Evolutionary conservation across 2,888 invertebrate genomes (phyloP).

Genomic region (Dolichopus griseipennis): DNA sequence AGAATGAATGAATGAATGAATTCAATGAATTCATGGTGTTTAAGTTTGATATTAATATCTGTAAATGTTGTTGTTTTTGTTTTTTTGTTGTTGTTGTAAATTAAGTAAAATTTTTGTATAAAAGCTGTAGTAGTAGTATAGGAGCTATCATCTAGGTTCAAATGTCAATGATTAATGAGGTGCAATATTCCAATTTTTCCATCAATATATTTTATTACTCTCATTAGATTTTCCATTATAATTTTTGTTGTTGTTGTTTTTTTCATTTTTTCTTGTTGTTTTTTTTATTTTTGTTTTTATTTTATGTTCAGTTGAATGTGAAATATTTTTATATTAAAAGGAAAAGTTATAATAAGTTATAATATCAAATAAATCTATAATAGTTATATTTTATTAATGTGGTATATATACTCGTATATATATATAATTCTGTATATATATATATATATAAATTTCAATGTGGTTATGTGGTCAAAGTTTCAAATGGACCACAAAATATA

Average conservation of each 20-base stretch:
- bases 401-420: neutral
- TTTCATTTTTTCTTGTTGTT: neutral
- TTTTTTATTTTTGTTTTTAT: neutral
- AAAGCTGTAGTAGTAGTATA: too few relatives aligned
- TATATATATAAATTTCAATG: neutral
- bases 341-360: neutral
- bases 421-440: neutral
- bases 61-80: too few relatives aligned
- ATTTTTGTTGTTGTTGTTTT: neutral
- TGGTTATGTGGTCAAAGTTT: neutral
- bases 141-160: neutral
- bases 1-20: too few relatives aligned
- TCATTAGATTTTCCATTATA: conserved; percentile 4
- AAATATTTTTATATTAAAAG: too few relatives aligned
- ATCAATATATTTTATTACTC: conserved; percentile 1
- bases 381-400: too few relatives aligned
- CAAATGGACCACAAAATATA: neutral
- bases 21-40: too few relatives aligned
- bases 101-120: too few relatives aligned
- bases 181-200: conserved; percentile 6
- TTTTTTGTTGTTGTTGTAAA: too few relatives aligned
- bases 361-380: too few relatives aligned
- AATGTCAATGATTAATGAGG: conserved; percentile 6
- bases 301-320: too few relatives aligned
- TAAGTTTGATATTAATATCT: too few relatives aligned